These are phyloP conservation scores for Aphelocoma coerulescens DNA, from an alignment of 2,113 vertebrate genomes.

Conservation along the genomic window DNA sequence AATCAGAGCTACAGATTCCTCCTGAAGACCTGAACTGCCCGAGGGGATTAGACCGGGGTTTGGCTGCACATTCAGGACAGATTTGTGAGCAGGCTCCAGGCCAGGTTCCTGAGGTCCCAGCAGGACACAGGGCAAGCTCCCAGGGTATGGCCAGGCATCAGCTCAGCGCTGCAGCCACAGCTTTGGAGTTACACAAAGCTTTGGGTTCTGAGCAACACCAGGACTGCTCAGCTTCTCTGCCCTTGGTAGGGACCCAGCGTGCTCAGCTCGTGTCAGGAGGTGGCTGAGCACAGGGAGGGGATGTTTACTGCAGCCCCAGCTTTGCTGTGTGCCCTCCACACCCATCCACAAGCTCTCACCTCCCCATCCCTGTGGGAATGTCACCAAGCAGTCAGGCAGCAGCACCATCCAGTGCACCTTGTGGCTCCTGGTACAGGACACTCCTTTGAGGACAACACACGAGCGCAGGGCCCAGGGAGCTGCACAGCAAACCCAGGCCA, in stretches of 20 bases:
- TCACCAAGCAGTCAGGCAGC: neutral
- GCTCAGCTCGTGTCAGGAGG: neutral
- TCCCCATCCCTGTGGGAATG: neutral
- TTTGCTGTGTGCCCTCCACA: neutral
- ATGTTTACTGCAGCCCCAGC: neutral
- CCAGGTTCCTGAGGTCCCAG: neutral
- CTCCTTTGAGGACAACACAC: neutral
- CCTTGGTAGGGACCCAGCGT: neutral
- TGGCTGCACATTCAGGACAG: neutral
- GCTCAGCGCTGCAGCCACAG: neutral
- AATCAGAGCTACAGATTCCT: neutral
- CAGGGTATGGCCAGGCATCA: rapidly evolving
- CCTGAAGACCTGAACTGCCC: neutral
- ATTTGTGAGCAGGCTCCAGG: neutral
- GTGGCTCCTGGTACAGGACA: neutral
- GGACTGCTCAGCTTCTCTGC: neutral
- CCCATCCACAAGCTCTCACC: neutral
- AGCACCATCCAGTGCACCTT: neutral
- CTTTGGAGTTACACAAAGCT: neutral
- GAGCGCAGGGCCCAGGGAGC: neutral
- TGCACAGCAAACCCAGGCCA: neutral
- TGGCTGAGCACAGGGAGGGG: neutral
- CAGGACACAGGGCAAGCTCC: neutral
- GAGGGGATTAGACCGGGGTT: neutral
- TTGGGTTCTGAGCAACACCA: neutral